Base-by-base conservation (phyloP, 2,888 invertebrate genomes). In the Marronus borbonicus region DNA sequence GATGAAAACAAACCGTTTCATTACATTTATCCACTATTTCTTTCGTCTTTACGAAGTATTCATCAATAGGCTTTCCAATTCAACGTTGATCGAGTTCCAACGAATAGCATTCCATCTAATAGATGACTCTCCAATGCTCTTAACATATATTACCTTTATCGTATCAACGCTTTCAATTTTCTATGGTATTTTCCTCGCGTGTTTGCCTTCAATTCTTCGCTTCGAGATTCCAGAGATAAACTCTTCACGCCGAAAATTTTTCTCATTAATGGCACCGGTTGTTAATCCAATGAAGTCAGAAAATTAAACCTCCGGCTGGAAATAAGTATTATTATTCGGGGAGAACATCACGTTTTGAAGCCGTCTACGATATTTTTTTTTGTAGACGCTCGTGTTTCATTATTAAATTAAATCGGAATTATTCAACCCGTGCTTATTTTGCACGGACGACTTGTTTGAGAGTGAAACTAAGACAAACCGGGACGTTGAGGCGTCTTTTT, bases 51-150 rank as follows among this genome's bases (percentile, higher is more conserved):
- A 3, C 5, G 10, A 31, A 14, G 7, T 62, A 36, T 36, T 39
- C 31, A 36, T 36, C 31, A 44, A 65, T 65, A 17, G 17, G 39
- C 65, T 65, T 39, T 39, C 65, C 24, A 60, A 60, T 60, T 12
- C 12, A 60, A 20, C 28, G 60, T 60, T 20, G 60, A 20, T 60
- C 7, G 24, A 12, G 24, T 12, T 12, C 8, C 60, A 7, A 28
- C 12, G 12, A 60, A 60, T 12, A 60, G 20, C 17, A 24, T 20
- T 20, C 17, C 10, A 14, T 36, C 17, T 8, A 65, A 65, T 60
- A 60, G 12, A 12, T 24, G 20, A 14, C 52, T n/a, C 5, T 36
- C 31, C 36, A 65, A n/a, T 10, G 39, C 65, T 65, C 65, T 65
- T 20, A 44, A 10, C 36, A 65, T 65, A 36, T 36, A 65, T 65